phyloP scores from a whole-genome alignment of 2,113 vertebrate species.

The zebrafish (Danio rerio) region DNA sequence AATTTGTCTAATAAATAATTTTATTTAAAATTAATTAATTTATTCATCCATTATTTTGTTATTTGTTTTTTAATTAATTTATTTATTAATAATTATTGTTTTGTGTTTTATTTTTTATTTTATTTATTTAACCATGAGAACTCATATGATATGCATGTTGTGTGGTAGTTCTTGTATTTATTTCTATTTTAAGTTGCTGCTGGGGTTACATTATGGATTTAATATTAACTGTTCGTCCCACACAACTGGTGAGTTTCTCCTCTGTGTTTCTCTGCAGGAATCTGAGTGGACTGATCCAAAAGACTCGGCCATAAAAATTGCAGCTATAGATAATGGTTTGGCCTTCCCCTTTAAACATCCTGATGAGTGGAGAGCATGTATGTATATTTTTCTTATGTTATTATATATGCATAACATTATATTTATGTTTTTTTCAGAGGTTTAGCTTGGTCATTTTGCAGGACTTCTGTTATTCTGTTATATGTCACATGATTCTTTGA shows the following conservation, averaged over 20 bases:
- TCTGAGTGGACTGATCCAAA: constrained; percentile 76
- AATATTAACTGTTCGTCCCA: background rate
- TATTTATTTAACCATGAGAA: too few species aligned
- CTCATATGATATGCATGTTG: too few species aligned
- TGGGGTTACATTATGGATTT: background rate
- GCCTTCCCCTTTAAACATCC: constrained; percentile 99
- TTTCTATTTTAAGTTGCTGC: background rate
- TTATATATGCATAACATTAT: background rate
- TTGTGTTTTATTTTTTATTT: too few species aligned
- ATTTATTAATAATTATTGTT: too few species aligned
- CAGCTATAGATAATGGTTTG: constrained; percentile 96
- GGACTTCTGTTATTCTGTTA: too few species aligned
- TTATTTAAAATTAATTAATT: too few species aligned
- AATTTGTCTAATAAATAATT: too few species aligned
- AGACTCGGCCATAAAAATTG: constrained; percentile 85
- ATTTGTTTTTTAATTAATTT: too few species aligned
- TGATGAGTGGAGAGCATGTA: constrained; percentile 94
- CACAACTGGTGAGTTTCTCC: background rate
- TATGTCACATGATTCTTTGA: background rate
- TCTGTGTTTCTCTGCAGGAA: constrained; percentile 71
- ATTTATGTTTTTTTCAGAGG: too few species aligned
- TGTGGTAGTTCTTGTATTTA: background rate
- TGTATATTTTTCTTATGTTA: constrained; percentile 70
- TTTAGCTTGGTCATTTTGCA: too few species aligned
- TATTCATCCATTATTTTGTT: too few species aligned